Evolutionary conservation across 2,797 vertebrate genomes (phyloP).

Genomic region (Syndactyla subalaris): DNA sequence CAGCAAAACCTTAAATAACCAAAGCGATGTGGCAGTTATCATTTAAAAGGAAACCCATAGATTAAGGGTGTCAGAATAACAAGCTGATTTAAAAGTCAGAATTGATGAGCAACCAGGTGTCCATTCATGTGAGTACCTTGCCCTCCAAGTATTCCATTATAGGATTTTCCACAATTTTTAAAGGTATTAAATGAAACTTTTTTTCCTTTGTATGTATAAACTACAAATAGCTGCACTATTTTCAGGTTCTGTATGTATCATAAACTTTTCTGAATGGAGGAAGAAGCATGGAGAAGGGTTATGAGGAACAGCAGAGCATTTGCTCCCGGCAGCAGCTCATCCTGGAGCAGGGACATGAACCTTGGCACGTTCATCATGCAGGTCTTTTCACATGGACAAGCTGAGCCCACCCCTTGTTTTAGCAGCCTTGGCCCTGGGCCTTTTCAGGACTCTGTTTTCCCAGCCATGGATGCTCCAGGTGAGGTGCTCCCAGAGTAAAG

Average conservation of each 20-base stretch:
- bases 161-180: not conserved
- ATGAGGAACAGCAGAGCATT: not conserved
- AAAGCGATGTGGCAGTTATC: not conserved
- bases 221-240: not conserved
- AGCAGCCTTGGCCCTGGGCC: not conserved
- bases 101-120: not conserved
- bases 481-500: accelerated
- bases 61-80: not conserved
- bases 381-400: accelerated
- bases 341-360: not conserved
- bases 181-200: not conserved
- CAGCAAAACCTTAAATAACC: not conserved
- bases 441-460: not conserved
- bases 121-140: not conserved
- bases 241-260: not conserved
- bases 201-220: accelerated
- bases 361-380: not conserved
- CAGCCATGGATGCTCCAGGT: accelerated
- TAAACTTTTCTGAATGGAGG: not conserved
- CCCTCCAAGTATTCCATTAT: not conserved
- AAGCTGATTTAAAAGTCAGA: not conserved
- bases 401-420: not conserved
- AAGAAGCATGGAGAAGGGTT: not conserved
- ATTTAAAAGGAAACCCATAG: not conserved
- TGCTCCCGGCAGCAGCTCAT: accelerated